These are phyloP conservation scores for Pogonus chalceus DNA, from an alignment of 1,140 invertebrate species.

Conservation along the genomic window DNA sequence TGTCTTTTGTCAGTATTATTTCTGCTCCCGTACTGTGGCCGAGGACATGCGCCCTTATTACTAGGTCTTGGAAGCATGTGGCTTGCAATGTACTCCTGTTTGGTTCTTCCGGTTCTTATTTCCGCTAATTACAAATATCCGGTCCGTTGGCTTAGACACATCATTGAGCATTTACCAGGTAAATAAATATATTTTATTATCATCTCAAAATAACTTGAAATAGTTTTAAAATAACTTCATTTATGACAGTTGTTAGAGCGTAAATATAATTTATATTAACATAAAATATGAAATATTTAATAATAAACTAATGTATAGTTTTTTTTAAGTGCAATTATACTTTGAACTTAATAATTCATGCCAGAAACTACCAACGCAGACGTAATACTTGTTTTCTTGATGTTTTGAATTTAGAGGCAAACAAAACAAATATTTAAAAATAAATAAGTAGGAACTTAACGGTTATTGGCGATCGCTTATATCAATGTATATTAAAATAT, in stretches of 20 bases:
- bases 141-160: conserved; percentile 36
- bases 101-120: conserved; percentile 50
- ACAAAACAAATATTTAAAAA: too few relatives aligned
- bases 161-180: conserved; percentile 26
- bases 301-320: too few relatives aligned
- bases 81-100: conserved; percentile 47
- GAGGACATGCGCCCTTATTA: conserved; percentile 44
- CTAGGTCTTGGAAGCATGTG: conserved; percentile 46
- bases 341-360: too few relatives aligned
- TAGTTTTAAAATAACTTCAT: background rate
- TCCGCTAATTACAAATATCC: conserved; percentile 56
- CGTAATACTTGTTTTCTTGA: too few relatives aligned
- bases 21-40: conserved; percentile 48
- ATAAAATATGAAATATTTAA: background rate
- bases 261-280: background rate
- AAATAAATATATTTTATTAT: too few relatives aligned
- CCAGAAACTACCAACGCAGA: too few relatives aligned
- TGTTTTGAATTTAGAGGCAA: too few relatives aligned
- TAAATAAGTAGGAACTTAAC: too few relatives aligned
- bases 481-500: conserved; percentile 10
- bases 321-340: too few relatives aligned
- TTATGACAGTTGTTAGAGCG: background rate
- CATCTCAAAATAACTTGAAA: background rate
- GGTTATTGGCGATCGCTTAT: too few relatives aligned
- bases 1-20: conserved; percentile 52